phyloP scores from a whole-genome alignment of 2,113 vertebrate species.

The Ia io region DNA sequence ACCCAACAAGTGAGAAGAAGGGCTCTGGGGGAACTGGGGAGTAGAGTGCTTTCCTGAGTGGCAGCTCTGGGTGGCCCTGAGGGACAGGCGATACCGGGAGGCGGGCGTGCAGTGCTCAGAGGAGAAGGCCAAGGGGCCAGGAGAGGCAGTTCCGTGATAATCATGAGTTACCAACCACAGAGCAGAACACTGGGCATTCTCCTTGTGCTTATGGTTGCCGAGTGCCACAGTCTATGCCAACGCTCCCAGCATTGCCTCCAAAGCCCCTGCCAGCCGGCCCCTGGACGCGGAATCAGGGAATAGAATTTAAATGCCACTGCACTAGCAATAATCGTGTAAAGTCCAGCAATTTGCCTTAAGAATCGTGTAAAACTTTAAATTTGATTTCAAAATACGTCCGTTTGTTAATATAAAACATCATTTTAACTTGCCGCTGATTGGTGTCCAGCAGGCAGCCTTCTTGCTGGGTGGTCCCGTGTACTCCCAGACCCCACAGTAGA shows the following conservation, averaged over 20 bases:
- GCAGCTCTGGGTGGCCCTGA: not conserved
- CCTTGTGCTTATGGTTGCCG: accelerated
- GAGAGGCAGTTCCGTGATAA: not conserved
- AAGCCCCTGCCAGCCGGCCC: not conserved
- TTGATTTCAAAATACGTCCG: not conserved
- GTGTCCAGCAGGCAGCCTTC: not conserved
- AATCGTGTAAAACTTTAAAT: not conserved
- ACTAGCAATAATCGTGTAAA: not conserved
- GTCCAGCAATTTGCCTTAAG: not conserved
- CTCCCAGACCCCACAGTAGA: not conserved
- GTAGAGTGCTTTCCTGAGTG: not conserved
- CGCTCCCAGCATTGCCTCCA: not conserved
- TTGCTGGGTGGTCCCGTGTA: not conserved
- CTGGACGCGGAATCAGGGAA: not conserved
- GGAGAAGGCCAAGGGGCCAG: not conserved
- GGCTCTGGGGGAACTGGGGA: not conserved
- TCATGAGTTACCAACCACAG: not conserved
- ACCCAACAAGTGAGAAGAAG: not conserved
- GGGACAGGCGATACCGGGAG: accelerated
- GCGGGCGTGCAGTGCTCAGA: not conserved
- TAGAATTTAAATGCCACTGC: not conserved
- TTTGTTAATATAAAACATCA: not conserved
- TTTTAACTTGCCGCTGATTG: not conserved
- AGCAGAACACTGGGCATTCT: not conserved
- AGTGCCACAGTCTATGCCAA: no score